These are phyloP conservation scores for Cephus runcator DNA, from an alignment of 2,888 invertebrate genomes.

Conservation along the genomic window DNA sequence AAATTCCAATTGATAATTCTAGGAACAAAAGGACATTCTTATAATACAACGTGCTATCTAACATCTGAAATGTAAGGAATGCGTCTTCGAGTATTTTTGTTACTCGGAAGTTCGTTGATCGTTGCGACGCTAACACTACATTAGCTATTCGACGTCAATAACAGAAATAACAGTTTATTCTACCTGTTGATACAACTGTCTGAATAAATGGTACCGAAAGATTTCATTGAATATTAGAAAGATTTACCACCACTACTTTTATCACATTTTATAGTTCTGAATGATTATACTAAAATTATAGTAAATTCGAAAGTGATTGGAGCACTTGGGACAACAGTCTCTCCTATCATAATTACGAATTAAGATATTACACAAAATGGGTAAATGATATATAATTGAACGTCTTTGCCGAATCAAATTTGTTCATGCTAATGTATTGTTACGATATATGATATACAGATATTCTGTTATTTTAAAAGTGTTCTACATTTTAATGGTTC, in stretches of 20 bases:
- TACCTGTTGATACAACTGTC: background rate
- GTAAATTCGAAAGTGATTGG: background rate
- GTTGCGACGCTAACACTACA: background rate
- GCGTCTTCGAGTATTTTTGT: background rate
- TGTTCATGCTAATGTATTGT: too few species aligned
- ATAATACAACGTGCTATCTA: background rate
- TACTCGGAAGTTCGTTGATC: background rate
- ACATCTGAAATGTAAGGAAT: background rate
- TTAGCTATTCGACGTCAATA: background rate
- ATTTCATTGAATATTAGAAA: background rate
- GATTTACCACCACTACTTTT: background rate
- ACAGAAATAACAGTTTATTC: background rate
- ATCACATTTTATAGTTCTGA: background rate
- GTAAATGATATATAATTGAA: too few species aligned
- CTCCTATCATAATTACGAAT: too few species aligned
- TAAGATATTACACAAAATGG: too few species aligned
- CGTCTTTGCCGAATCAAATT: too few species aligned
- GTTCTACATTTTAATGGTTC: too few species aligned
- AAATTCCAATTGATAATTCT: background rate
- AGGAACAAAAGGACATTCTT: conserved; percentile 3
- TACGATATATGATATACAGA: too few species aligned
- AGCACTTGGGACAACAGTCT: background rate
- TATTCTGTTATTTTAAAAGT: too few species aligned
- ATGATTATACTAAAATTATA: background rate
- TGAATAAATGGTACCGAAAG: background rate